A percentile compares a stretch with the other conserved stretches of the same genome.
phyloP scores from a whole-genome alignment of 1,140 invertebrate genomes.

The Triops cancriformis region DNA sequence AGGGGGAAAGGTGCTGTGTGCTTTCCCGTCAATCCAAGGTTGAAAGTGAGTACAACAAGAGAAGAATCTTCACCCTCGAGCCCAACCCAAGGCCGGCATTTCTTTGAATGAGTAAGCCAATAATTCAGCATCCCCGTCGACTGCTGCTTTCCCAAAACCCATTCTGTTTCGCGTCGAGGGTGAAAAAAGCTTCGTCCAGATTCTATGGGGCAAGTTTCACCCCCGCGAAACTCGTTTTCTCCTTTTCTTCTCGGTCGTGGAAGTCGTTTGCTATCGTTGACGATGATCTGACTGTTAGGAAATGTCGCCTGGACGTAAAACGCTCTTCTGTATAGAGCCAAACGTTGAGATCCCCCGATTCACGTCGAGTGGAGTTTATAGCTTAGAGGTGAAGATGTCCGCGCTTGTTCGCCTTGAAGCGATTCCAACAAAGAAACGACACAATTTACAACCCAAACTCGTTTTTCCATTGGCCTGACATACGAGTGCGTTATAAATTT shows the following conservation, averaged over 20 bases:
- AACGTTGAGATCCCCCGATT: neutral
- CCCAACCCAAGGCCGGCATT: neutral
- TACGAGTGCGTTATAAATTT: neutral
- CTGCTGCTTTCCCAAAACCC: neutral
- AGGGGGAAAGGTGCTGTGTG: neutral
- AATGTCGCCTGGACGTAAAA: neutral
- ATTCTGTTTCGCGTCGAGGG: neutral
- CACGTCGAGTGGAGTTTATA: neutral
- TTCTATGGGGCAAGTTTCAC: neutral
- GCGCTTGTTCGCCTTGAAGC: neutral
- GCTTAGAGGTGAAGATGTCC: neutral
- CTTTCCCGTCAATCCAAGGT: neutral
- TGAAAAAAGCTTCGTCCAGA: neutral
- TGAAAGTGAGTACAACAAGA: neutral
- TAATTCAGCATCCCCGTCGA: slow-evolving; percentile 5
- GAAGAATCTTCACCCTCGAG: neutral
- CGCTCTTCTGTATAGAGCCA: neutral
- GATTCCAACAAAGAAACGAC: neutral
- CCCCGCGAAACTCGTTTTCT: neutral
- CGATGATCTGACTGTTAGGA: neutral
- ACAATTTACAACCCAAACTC: neutral
- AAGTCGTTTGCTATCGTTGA: neutral
- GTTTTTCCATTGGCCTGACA: neutral
- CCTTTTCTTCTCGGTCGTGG: neutral
- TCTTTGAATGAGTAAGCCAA: slow-evolving; percentile 4